Evolutionary conservation across 2,113 vertebrate species (phyloP).

Genomic region (Pseudopipra pipra): DNA sequence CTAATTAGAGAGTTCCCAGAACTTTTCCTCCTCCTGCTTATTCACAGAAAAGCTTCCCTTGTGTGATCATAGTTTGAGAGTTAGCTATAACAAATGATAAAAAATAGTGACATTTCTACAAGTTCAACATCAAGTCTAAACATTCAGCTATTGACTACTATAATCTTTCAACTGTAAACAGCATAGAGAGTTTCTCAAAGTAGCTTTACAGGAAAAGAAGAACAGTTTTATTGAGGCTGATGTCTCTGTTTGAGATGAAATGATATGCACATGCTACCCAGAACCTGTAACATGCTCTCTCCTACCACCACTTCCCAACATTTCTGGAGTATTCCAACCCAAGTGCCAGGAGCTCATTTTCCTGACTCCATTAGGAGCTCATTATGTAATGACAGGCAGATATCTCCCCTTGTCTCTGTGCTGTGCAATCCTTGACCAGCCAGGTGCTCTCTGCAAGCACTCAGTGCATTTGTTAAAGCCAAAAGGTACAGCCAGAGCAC

Average conservation of each 20-base stretch:
- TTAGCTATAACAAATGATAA: neutral
- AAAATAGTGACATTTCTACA: neutral
- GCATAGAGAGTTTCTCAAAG: neutral
- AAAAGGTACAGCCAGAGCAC: neutral
- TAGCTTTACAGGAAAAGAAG: neutral
- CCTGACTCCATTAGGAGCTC: neutral
- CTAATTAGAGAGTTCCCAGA: neutral
- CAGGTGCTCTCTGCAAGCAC: neutral
- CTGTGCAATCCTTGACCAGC: too few species aligned
- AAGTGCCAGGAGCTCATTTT: neutral
- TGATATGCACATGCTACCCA: neutral
- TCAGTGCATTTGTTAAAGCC: neutral
- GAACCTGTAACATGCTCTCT: neutral
- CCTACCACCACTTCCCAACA: neutral
- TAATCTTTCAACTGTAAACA: neutral
- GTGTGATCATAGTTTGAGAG: neutral
- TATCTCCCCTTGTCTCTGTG: neutral
- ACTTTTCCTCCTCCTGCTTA: neutral
- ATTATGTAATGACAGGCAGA: neutral
- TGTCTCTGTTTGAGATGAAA: neutral
- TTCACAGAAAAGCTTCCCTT: neutral
- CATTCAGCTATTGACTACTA: neutral
- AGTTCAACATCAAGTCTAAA: neutral
- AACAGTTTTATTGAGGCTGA: neutral
- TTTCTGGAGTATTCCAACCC: neutral